Evolutionary conservation across 2,888 invertebrate species (phyloP).

Genomic region (Arctia plantaginis): DNA sequence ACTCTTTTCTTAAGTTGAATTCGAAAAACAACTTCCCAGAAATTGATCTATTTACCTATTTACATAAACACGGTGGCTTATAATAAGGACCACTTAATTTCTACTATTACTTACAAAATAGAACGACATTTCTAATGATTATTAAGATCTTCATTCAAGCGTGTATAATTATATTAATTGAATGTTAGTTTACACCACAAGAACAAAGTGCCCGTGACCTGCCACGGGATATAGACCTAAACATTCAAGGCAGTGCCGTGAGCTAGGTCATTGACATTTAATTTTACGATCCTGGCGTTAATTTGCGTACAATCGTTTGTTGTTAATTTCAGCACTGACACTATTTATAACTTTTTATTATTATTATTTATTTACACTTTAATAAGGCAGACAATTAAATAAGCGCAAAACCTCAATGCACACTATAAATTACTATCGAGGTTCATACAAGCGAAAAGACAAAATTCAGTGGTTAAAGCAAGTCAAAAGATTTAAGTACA

Average conservation of each 20-base stretch:
- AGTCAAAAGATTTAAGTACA: background rate
- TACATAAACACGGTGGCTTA: background rate
- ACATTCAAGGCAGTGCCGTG: slow-evolving; percentile 39
- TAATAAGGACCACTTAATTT: background rate
- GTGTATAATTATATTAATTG: slow-evolving; percentile 34
- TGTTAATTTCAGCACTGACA: background rate
- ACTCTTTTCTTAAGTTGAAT: background rate
- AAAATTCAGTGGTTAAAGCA: background rate
- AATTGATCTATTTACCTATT: background rate
- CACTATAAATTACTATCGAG: background rate
- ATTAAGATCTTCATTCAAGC: slow-evolving; percentile 39
- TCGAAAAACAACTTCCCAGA: background rate
- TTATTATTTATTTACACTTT: background rate
- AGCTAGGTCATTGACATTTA: slow-evolving; percentile 46
- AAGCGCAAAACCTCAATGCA: background rate
- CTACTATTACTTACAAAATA: background rate
- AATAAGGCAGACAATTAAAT: background rate
- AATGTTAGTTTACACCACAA: slow-evolving; percentile 26
- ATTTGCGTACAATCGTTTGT: slow-evolving; percentile 27
- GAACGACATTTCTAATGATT: slow-evolving; percentile 23
- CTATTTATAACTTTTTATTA: background rate
- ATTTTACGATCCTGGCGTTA: slow-evolving; percentile 30
- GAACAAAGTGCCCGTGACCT: slow-evolving; percentile 46
- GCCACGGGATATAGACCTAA: slow-evolving; percentile 44
- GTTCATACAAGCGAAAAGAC: background rate